Evolutionary conservation across 2,113 vertebrate species (phyloP), one percentile per base, ranked within the genome.

Genomic region (Pionites leucogaster): DNA sequence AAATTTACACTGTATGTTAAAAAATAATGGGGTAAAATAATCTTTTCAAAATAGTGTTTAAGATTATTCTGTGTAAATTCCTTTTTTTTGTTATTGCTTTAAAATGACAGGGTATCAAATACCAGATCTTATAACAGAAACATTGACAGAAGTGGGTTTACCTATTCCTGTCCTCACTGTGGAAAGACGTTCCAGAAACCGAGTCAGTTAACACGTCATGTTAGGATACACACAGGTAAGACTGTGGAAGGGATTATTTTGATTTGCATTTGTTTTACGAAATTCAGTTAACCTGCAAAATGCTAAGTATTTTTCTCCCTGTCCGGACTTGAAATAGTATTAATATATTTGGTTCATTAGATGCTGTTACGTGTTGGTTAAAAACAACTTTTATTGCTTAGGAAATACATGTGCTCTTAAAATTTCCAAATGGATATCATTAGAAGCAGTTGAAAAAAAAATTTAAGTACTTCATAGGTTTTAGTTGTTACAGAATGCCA

Each of bases 101-200:
- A 24, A 60, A 35, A 82, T 52, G 28, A 9, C 88, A 99, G 99
- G 93, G 97, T 99, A 65, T 97, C 98, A 27, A 98, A 97, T 92
- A 98, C 99, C n/a, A 99, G 99, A 96, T 99, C 99, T 88, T 99
- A 99, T 68, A 99, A 99, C 88, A 99, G 99, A 97, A 99, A 98
- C 88, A 98, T 99, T 27, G 99, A 99, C 96, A 98, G 99, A 91
- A 99, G 99, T 83, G 98, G 99, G 13, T 99, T 99, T 97, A 99
- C 99, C 5, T 99, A 99, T 95, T 98, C 98, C 13, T 99, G 99
- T 97, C 99, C 99, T 37, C 99, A 99, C 96, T 99, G 99, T 50
- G 99, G 99, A 62, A 99, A 99, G 93, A 99, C 99, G 1, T 99
- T 99, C 94, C 99, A 99, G 83, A 99, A 99, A 88, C 99, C 99